A percentile compares a stretch with the other conserved stretches of the same genome.
These are phyloP conservation scores for Typhlomys cinereus DNA, from an alignment of 2,113 vertebrate genomes.

Conservation along the genomic window DNA sequence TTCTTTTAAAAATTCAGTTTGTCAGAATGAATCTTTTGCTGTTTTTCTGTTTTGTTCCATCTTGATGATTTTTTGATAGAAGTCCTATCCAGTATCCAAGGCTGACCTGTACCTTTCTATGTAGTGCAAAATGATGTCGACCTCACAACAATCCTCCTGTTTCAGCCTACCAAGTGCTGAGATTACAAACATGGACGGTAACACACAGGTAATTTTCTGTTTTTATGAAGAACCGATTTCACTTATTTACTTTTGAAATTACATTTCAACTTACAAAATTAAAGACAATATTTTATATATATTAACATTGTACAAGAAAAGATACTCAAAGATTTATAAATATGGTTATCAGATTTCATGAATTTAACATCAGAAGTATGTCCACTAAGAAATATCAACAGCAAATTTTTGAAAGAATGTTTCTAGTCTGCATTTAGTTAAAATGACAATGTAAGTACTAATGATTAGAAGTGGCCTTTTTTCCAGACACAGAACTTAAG, in stretches of 20 bases:
- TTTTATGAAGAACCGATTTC: constrained; percentile 17
- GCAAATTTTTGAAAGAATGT: constrained; percentile 19
- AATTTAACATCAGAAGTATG: constrained; percentile 20
- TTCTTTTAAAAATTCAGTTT: constrained; percentile 10
- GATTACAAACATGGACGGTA: neutral
- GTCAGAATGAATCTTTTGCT: neutral
- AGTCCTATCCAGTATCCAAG: neutral
- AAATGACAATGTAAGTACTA: neutral
- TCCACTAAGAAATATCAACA: neutral
- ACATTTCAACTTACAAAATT: neutral
- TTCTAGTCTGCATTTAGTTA: constrained; percentile 36
- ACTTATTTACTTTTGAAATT: constrained; percentile 23
- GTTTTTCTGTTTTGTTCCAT: neutral
- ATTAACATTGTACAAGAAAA: neutral
- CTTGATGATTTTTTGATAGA: neutral
- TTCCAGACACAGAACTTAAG: neutral
- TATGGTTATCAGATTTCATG: neutral
- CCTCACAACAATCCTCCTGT: neutral
- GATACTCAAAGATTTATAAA: neutral
- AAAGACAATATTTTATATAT: neutral
- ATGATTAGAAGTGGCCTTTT: neutral
- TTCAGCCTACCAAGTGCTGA: neutral
- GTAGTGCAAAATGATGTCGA: neutral
- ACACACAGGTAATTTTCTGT: neutral
- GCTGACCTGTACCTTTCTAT: too few species aligned